Evolutionary conservation across 2,797 vertebrate genomes (phyloP), one percentile per base, ranked within the genome.

Genomic region (Lepilemur septentrionalis): DNA sequence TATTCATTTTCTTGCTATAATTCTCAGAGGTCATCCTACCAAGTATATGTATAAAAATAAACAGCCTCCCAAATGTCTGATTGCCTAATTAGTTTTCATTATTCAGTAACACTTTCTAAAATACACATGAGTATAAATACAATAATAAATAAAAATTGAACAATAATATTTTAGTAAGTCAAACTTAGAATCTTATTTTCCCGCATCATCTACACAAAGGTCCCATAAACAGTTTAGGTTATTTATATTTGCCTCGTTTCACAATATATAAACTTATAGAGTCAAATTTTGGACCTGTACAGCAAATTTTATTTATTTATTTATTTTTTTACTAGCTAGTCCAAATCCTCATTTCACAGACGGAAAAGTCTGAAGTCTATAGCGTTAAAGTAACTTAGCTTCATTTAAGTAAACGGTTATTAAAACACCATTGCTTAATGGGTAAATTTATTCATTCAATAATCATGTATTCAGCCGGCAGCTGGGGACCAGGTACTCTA

Each of bases 21-120:
- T 87, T 55, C 30, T 95, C 50, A 94, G 30, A 84, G 13, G 10
- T 4, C 23, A 92, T 59, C n/a, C 50, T 85, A 43, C 32, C 41
- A 96, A 86, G 30, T 75, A 48, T 17, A 89, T 43, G 23, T 32
- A n/a, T 73, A 79, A 23, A 75, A 96, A 89, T 61, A 96, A 79
- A 92, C n/a, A 76, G 17, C 1, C 22, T 7, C 0, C 22, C 1
- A n/a, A 85, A 61, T 75, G 17, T 63, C 46, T 93, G 46, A 69
- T 63, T 50, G 46, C 48, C 25, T 85, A 84, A 85, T 67, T 96
- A 78, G 8, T 73, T 67, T 46, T 46, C 55, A 85, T 73, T 73
- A 83, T 81, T 93, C 86, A 55, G 13, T 50, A 93, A 92, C 85
- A 23, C 46, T 95, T 96, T 92, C 35, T 78, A 20, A 86, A 95